Evolutionary conservation across 2,888 invertebrate genomes (phyloP).

Genomic region (Bruchidius siliquastri): DNA sequence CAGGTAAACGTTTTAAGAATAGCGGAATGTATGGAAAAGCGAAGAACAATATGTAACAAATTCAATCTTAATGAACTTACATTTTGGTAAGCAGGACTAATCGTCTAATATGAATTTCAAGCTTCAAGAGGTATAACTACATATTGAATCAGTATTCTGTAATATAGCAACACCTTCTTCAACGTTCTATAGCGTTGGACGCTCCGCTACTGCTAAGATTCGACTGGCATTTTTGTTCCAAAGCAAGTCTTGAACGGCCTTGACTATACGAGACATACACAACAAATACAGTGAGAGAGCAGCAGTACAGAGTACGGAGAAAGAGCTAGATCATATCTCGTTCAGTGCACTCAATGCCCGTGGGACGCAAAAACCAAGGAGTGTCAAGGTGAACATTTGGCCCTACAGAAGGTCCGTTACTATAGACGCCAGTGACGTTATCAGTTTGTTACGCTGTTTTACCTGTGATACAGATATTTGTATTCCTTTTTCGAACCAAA

Average conservation of each 20-base stretch:
- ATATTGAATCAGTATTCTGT: no score
- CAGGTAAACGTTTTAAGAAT: no score
- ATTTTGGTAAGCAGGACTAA: no score
- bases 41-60: no score
- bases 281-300: slow-evolving; percentile 32
- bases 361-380: slow-evolving; percentile 6
- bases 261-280: slow-evolving; percentile 30
- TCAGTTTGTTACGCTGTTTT: neutral
- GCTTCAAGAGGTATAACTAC: no score
- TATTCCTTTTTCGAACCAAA: no score
- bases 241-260: slow-evolving; percentile 27
- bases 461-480: no score
- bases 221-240: slow-evolving; percentile 14
- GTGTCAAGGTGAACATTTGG: neutral
- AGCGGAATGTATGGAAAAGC: no score
- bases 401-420: slow-evolving; percentile 19
- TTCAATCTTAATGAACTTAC: no score
- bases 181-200: neutral
- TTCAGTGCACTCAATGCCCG: slow-evolving; percentile 33
- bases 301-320: neutral
- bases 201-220: neutral
- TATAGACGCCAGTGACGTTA: neutral
- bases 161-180: no score
- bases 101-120: no score
- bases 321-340: slow-evolving; percentile 28